Percentiles rank a stretch among this genome's conserved stretches.
phyloP scores from a whole-genome alignment of 1,140 invertebrate genomes.

The Cotesia glomerata region DNA sequence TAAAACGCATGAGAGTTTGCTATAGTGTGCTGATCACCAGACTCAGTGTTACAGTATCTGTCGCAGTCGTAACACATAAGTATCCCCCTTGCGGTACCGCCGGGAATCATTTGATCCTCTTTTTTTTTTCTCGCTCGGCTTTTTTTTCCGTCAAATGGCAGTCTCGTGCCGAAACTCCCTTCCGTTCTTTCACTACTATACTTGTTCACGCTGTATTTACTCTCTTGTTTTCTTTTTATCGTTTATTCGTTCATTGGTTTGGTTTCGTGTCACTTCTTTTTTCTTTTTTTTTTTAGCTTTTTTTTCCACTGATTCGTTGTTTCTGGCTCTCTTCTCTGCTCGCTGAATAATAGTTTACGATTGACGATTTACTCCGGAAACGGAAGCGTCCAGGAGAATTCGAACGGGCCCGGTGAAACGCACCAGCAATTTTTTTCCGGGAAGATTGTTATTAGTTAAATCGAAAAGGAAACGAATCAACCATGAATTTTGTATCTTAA shows the following conservation, averaged over 20 bases:
- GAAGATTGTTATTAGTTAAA: constrained; percentile 15
- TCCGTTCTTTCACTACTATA: constrained; percentile 2
- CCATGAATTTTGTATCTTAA: not conserved
- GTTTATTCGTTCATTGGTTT: not conserved
- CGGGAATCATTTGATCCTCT: constrained; percentile 49
- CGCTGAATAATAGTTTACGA: not conserved
- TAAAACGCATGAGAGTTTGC: no score
- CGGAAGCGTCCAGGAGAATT: constrained; percentile 20
- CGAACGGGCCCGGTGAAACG: constrained; percentile 22
- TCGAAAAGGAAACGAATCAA: constrained; percentile 12
- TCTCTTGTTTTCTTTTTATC: constrained; percentile 12
- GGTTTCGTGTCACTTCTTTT: no score
- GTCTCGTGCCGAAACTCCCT: constrained; percentile 15
- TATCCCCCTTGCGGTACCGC: constrained; percentile 8
- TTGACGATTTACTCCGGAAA: constrained; percentile 18
- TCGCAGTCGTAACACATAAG: not conserved
- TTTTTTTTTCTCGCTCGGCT: constrained; percentile 37
- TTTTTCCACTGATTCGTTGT: not conserved
- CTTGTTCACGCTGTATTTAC: no score
- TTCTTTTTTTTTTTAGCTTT: not conserved
- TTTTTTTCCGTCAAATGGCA: not conserved
- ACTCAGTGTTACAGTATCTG: not conserved
- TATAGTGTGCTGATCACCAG: no score
- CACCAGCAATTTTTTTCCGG: constrained; percentile 29
- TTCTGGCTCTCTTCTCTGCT: not conserved